These are phyloP conservation scores for Charanyca ferruginea DNA, from an alignment of 2,888 invertebrate genomes.

Conservation along the genomic window DNA sequence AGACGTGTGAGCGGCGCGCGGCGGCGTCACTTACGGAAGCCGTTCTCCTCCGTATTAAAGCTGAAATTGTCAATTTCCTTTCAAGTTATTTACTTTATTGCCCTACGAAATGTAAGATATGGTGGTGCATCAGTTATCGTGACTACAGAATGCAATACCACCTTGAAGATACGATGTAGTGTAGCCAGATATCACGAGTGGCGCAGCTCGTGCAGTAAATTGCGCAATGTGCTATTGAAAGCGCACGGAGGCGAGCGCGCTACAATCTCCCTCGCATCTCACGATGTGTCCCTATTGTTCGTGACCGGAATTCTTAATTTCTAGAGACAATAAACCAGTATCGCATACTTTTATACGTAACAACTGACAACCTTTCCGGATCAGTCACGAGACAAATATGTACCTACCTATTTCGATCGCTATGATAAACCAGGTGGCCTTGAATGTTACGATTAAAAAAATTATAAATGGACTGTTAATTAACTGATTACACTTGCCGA, in stretches of 20 bases:
- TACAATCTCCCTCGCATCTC: conserved; percentile 83
- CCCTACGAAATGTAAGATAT: conserved; percentile 31
- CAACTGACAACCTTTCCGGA: conserved; percentile 29
- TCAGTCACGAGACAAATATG: conserved; percentile 17
- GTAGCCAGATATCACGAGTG: conserved; percentile 77
- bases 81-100: conserved; percentile 38
- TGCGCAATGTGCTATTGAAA: conserved; percentile 86
- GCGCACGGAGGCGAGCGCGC: conserved; percentile 75
- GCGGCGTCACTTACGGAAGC: conserved; percentile 64
- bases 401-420: conserved; percentile 3
- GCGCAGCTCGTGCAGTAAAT: conserved; percentile 82
- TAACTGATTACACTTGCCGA: conserved; percentile 14
- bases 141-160: conserved; percentile 78
- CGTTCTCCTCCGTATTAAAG: conserved; percentile 57
- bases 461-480: conserved; percentile 29
- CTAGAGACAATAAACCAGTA: conserved; percentile 60
- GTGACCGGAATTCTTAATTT: conserved; percentile 81
- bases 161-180: conserved; percentile 80
- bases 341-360: conserved; percentile 41
- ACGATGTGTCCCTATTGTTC: conserved; percentile 79
- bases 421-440: conserved; percentile 35
- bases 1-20: conserved; percentile 50
- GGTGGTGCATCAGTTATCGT: conserved; percentile 76
- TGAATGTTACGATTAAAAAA: conserved; percentile 35
- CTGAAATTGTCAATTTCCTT: conserved; percentile 46